Evolutionary conservation across 2,888 invertebrate species (phyloP).

Genomic region (Cerastoderma edule): DNA sequence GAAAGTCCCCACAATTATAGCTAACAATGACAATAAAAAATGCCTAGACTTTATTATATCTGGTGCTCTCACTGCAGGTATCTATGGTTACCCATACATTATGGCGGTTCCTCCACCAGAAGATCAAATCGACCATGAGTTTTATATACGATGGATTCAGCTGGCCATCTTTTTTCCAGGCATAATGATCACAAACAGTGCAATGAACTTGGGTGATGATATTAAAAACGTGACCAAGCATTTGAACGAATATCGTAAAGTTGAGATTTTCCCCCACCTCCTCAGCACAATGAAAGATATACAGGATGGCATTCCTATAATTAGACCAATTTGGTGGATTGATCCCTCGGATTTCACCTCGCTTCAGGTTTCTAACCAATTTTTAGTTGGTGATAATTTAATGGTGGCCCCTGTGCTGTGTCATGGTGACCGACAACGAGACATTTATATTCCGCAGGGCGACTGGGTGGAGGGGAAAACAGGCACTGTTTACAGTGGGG

Average conservation of each 20-base stretch:
- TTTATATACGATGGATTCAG: conserved; percentile 92
- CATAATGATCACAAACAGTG: conserved; percentile 92
- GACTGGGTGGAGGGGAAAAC: conserved; percentile 43
- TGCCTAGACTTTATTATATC: conserved; percentile 91
- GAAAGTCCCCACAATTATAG: conserved; percentile 92
- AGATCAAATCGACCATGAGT: conserved; percentile 66
- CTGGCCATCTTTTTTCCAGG: conserved; percentile 95
- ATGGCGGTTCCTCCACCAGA: conserved; percentile 90
- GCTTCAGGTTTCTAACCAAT: conserved; percentile 65
- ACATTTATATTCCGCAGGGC: conserved; percentile 72
- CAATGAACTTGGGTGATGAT: conserved; percentile 91
- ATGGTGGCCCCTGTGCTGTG: conserved; percentile 74
- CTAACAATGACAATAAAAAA: conserved; percentile 90
- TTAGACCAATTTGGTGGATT: conserved; percentile 71
- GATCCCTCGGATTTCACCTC: conserved; percentile 59
- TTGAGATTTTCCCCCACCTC: conserved; percentile 89
- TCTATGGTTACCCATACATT: conserved; percentile 94
- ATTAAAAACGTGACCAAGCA: conserved; percentile 44
- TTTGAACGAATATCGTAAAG: conserved; percentile 43
- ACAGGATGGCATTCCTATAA: conserved; percentile 86
- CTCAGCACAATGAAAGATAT: conserved; percentile 88
- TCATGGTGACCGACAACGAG: conserved; percentile 57
- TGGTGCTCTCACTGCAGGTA: conserved; percentile 86
- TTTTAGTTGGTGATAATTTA: conserved; percentile 65
- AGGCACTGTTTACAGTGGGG: conserved; percentile 40